Percentiles rank a stretch among this genome's conserved stretches.
These are phyloP conservation scores for Nibea albiflora DNA, from an alignment of 2,113 vertebrate genomes.

Conservation along the genomic window DNA sequence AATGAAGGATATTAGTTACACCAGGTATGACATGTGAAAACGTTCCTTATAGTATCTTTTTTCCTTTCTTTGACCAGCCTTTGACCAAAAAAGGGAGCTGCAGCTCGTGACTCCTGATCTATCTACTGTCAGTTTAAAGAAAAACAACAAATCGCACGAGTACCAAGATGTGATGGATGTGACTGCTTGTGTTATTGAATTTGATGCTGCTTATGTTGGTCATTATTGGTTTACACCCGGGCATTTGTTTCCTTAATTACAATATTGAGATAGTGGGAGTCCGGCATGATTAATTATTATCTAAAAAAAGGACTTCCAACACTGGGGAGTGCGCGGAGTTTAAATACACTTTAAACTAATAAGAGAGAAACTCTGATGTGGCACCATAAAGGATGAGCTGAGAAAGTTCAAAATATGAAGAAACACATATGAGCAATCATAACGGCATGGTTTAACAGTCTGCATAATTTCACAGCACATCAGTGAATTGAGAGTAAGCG, in stretches of 20 bases:
- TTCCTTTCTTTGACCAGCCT: neutral
- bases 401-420: conserved; percentile 25
- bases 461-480: conserved; percentile 46
- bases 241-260: conserved; percentile 67
- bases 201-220: conserved; percentile 41
- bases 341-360: conserved; percentile 32
- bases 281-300: conserved; percentile 60
- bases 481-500: conserved; percentile 14
- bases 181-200: conserved; percentile 45
- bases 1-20: neutral
- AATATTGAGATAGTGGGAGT: conserved; percentile 52
- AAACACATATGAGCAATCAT: conserved; percentile 38
- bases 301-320: conserved; percentile 27
- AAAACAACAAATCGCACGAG: conserved; percentile 8
- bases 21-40: neutral
- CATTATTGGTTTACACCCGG: conserved; percentile 62
- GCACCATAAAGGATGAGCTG: conserved; percentile 1
- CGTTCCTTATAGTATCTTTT: neutral
- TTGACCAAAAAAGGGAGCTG: neutral
- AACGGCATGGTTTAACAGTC: conserved; percentile 12
- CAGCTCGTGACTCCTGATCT: neutral
- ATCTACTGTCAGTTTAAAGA: conserved; percentile 1
- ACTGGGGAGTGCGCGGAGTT: conserved; percentile 11
- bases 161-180: conserved; percentile 44
- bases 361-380: conserved; percentile 31